These are phyloP conservation scores for Prenolepis imparis DNA, from an alignment of 2,888 invertebrate genomes.

Conservation along the genomic window DNA sequence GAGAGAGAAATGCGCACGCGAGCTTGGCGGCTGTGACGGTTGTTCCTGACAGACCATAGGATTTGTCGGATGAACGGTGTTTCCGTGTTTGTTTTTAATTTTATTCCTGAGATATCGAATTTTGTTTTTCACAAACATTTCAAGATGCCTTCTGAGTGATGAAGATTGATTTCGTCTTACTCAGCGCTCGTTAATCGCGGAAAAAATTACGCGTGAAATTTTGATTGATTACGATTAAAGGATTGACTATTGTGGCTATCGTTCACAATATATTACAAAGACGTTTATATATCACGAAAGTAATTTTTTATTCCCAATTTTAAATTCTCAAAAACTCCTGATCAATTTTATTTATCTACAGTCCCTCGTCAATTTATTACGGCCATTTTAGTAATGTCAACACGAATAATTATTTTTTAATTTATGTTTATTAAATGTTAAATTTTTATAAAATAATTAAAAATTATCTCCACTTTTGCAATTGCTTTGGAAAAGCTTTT, in stretches of 20 bases:
- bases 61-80: conserved; percentile 1
- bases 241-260: neutral
- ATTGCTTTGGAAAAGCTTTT: no score
- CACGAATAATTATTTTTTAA: no score
- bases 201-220: neutral
- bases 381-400: no score
- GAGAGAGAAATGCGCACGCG: neutral
- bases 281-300: neutral
- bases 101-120: conserved; percentile 14
- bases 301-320: neutral
- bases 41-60: neutral
- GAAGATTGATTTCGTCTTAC: neutral
- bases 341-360: neutral
- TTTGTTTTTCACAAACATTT: neutral
- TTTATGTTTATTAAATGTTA: no score
- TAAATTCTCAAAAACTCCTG: neutral
- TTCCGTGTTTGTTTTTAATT: conserved; percentile 24
- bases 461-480: no score
- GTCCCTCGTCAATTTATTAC: no score
- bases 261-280: neutral
- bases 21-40: neutral
- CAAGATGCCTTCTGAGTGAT: neutral
- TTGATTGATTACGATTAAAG: neutral
- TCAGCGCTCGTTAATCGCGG: neutral
- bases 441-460: no score